Conservation (phyloP, 2,888 invertebrate genomes). For the Stramonita haemastoma region DNA sequence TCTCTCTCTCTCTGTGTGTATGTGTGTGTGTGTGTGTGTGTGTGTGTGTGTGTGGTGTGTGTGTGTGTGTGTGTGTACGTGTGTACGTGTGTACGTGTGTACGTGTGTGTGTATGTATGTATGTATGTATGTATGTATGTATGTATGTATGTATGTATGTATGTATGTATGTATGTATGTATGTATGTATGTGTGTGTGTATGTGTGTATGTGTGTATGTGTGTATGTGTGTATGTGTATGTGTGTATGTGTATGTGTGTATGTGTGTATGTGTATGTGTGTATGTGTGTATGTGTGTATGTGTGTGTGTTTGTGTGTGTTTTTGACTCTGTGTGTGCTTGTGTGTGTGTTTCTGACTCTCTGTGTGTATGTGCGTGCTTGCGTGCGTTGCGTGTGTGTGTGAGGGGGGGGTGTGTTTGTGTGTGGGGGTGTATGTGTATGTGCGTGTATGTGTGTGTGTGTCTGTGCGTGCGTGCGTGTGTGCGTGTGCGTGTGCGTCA, state of each 20-base stretch:
- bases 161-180: neutral
- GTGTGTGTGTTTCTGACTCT: neutral
- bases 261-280: neutral
- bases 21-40: neutral
- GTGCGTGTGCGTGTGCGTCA: neutral
- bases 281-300: neutral
- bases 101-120: too few relatives aligned
- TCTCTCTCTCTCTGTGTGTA: neutral
- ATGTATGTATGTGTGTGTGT: slow-evolving; percentile 11
- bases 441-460: neutral
- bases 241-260: neutral
- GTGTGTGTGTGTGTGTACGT: too few relatives aligned
- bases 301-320: neutral
- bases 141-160: neutral
- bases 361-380: neutral
- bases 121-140: neutral
- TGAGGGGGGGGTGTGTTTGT: neutral
- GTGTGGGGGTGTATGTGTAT: neutral
- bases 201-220: neutral
- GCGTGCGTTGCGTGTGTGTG: neutral
- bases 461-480: neutral
- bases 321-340: neutral
- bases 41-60: neutral
- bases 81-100: too few relatives aligned
- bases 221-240: neutral